Evolutionary conservation across 2,797 vertebrate species (phyloP), one percentile per base, ranked within the genome.

Genomic region (Lates japonicus): DNA sequence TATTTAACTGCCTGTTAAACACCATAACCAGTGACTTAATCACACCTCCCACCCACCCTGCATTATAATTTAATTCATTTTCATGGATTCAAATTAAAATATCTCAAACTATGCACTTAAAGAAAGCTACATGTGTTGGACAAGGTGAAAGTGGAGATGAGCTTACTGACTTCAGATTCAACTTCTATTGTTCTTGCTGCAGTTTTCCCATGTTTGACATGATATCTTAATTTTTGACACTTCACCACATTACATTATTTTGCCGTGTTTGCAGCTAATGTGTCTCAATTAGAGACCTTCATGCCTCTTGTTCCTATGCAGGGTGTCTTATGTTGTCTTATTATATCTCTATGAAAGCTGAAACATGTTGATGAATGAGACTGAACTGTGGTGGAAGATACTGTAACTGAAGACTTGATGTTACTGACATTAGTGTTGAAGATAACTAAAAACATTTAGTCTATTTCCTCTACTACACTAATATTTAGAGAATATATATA

Each of bases 261-360:
- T 11, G 29, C 29, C 44, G 12, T 22, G 29, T 68, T 41, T 10
- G 8, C 14, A 55, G 8, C 5, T n/a, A n/a, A 46, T n/a, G 25
- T 44, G 13, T 48, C 12, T 17, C 5, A 51, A 12, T 10, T 16
- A 5, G 9, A 29, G 16, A 58, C 20, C 46, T 10, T 29, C 33
- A 44, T 22, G 33, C 20, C 22, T 70, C 14, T 33, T 16, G 22
- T n/a, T 2, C 19, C 44, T 66, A 13, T 22, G 22, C 4, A 12
- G 0, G 8, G 22, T 63, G 13, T 1, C 14, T 2, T 14, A 37
- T 4, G 1, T 20, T 49, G 2, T 49, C 1, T n/a, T 2, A 8
- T 49, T n/a, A n/a, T 7, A 49, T 49, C 44, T 17, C 16, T 46
- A 46, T 49, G n/a, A 49, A 49, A n/a, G 19, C 48, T 49, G 48